Percentiles rank a stretch among this genome's conserved stretches.
phyloP scores from a whole-genome alignment of 2,797 vertebrate species.

The Melanotaenia nigrans region DNA sequence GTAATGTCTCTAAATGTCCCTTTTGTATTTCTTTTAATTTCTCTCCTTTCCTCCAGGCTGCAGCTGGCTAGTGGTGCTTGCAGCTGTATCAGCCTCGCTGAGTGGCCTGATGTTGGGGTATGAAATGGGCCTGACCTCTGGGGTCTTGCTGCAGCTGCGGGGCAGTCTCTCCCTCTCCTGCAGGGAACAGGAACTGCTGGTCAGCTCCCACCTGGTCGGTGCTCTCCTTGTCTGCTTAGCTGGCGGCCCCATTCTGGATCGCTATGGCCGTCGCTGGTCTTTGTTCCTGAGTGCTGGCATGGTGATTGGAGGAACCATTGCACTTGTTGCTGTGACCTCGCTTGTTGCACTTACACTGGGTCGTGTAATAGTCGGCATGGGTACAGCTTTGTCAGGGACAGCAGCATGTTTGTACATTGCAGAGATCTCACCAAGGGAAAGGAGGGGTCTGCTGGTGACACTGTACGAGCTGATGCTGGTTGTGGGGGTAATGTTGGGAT shows the following conservation, averaged over 20 bases:
- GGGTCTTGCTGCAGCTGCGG: slow-evolving; percentile 92
- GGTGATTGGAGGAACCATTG: slow-evolving; percentile 85
- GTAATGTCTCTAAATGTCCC: neutral
- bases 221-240: slow-evolving; percentile 89
- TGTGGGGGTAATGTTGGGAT: slow-evolving; percentile 91
- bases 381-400: slow-evolving; percentile 90
- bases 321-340: slow-evolving; percentile 83
- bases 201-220: slow-evolving; percentile 91
- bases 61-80: slow-evolving; percentile 86
- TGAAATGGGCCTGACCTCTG: slow-evolving; percentile 92
- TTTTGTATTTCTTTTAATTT: slow-evolving; percentile 5
- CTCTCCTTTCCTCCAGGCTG: slow-evolving; percentile 80
- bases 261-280: slow-evolving; percentile 88
- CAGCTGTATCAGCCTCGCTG: slow-evolving; percentile 87
- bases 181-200: slow-evolving; percentile 90
- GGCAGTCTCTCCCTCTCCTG: slow-evolving; percentile 87
- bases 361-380: slow-evolving; percentile 88
- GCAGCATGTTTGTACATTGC: slow-evolving; percentile 94
- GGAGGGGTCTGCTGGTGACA: slow-evolving; percentile 92
- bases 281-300: slow-evolving; percentile 88
- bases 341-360: slow-evolving; percentile 85
- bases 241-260: slow-evolving; percentile 90
- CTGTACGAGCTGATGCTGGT: slow-evolving; percentile 96
- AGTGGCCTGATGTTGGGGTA: slow-evolving; percentile 96
- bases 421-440: slow-evolving; percentile 91